Evolutionary conservation across 92 coral and sea anemone species (phyloP).

Genomic region (Montipora capitata): DNA sequence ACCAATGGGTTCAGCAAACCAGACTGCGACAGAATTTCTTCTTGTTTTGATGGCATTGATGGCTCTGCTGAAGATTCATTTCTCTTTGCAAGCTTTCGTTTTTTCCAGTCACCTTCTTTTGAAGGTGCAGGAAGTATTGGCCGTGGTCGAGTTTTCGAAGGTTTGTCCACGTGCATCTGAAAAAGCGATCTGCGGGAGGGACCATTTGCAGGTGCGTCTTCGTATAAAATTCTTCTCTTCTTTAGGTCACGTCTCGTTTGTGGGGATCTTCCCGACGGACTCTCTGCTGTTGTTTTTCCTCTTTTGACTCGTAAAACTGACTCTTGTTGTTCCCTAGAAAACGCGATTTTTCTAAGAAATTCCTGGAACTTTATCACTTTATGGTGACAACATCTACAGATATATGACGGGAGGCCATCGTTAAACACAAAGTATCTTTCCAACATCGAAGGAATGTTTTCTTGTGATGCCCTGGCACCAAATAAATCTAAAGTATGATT

Average conservation of each 20-base stretch:
- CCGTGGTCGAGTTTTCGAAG: background rate
- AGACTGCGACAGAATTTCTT: conserved; percentile 1
- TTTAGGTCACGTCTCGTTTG: conserved; percentile 41
- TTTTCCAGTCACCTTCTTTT: background rate
- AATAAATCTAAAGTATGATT: conserved; percentile 42
- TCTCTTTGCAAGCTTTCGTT: background rate
- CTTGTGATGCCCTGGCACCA: conserved; percentile 27
- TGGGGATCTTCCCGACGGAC: conserved; percentile 33
- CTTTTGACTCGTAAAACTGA: conserved; percentile 44
- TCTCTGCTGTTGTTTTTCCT: conserved; percentile 39
- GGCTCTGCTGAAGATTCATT: background rate
- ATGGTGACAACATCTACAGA: conserved; percentile 30
- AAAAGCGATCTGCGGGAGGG: background rate
- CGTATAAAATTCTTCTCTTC: conserved; percentile 36
- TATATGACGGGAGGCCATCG: conserved; percentile 37
- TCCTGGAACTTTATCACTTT: conserved; percentile 33
- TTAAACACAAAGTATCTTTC: conserved; percentile 26
- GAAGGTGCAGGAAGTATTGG: background rate
- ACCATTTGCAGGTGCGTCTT: conserved; percentile 32
- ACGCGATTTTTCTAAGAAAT: conserved; percentile 15
- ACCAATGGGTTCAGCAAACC: conserved; percentile 19
- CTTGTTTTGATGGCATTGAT: background rate
- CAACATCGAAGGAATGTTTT: conserved; percentile 6
- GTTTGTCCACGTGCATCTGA: background rate
- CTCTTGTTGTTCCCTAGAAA: conserved; percentile 51